Conservation (phyloP, 2,888 invertebrate genomes). For the Muschampia plurimacula region DNA sequence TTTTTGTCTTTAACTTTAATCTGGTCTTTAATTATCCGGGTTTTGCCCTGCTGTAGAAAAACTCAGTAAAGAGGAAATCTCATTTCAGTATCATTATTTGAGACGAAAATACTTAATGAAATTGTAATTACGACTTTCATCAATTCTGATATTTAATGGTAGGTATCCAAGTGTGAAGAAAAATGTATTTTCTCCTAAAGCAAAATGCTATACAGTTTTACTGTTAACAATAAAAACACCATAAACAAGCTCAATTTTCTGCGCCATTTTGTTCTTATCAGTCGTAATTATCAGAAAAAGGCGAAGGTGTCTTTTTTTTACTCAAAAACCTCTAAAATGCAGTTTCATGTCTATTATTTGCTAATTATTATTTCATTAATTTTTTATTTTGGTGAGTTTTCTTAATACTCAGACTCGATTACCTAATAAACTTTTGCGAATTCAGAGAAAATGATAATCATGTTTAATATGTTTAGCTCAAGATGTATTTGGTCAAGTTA, state of each 20-base stretch:
- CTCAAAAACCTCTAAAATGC: neutral
- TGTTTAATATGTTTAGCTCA: constrained; percentile 5
- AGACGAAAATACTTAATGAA: too few relatives aligned
- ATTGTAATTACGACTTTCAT: too few relatives aligned
- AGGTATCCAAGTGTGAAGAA: neutral
- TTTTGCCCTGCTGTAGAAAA: too few relatives aligned
- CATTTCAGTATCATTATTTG: too few relatives aligned
- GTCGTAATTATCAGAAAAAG: neutral
- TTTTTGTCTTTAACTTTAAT: too few relatives aligned
- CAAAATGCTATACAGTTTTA: neutral
- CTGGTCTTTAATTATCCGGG: too few relatives aligned
- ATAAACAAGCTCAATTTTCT: neutral
- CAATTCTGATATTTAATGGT: too few relatives aligned
- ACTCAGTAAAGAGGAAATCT: too few relatives aligned
- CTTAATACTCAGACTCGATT: neutral
- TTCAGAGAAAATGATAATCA: neutral
- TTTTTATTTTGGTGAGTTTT: constrained; percentile 22
- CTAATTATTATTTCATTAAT: neutral
- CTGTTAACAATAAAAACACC: neutral
- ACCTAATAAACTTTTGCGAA: neutral
- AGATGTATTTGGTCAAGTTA: constrained; percentile 1
- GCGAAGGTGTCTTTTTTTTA: neutral
- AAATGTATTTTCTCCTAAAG: neutral
- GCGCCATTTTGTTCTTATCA: neutral
- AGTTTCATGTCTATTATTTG: neutral